These are phyloP conservation scores for Eonycteris spelaea DNA, from an alignment of 2,113 vertebrate genomes.

Conservation along the genomic window DNA sequence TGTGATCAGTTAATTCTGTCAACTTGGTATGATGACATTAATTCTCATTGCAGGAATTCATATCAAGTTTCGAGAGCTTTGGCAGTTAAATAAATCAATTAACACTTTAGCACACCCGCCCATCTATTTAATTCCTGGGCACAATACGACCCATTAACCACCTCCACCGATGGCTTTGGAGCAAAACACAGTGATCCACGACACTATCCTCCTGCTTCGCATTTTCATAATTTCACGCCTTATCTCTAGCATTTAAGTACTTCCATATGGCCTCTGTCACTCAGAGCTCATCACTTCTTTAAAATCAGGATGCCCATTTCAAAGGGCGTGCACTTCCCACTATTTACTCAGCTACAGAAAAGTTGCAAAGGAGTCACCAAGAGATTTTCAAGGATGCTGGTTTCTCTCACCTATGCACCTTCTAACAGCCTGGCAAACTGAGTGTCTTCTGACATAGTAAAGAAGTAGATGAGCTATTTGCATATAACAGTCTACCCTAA, in stretches of 20 bases:
- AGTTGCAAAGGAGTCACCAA: neutral
- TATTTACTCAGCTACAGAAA: neutral
- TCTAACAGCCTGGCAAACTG: neutral
- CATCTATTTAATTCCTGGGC: neutral
- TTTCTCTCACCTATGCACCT: too few relatives aligned
- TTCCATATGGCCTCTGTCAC: neutral
- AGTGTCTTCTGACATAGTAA: neutral
- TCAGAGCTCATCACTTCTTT: neutral
- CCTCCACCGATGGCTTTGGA: neutral
- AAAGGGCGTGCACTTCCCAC: neutral
- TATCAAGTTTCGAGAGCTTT: neutral
- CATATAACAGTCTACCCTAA: too few relatives aligned
- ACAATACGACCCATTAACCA: neutral
- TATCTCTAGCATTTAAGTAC: neutral
- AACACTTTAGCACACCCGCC: neutral
- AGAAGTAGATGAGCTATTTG: neutral
- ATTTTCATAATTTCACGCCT: neutral
- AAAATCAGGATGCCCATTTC: neutral
- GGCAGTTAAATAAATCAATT: neutral
- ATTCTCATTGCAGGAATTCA: neutral
- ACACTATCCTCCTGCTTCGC: neutral
- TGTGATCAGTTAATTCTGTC: neutral
- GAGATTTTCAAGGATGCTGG: neutral
- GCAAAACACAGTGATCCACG: rapidly evolving
- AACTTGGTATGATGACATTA: neutral